These are phyloP conservation scores for Cyrtonyx montezumae DNA, from an alignment of 2,113 vertebrate species.

Conservation along the genomic window DNA sequence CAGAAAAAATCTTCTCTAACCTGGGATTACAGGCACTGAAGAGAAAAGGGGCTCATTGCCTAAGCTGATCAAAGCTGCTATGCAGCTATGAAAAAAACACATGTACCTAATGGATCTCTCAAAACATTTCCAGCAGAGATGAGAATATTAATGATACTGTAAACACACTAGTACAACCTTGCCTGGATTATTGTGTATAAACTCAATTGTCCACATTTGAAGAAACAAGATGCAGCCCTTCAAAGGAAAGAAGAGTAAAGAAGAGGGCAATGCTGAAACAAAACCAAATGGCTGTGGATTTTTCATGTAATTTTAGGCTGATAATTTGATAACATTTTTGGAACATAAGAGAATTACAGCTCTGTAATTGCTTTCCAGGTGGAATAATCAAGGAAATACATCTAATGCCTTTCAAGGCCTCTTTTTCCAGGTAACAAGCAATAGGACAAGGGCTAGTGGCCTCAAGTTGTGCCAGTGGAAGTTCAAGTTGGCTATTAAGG, in stretches of 20 bases:
- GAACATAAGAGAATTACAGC: neutral
- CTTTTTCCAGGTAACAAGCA: too few species aligned
- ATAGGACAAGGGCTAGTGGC: too few species aligned
- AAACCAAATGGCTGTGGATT: neutral
- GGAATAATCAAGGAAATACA: neutral
- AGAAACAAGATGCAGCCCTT: neutral
- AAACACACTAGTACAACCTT: neutral
- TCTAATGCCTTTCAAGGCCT: neutral
- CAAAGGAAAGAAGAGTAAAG: neutral
- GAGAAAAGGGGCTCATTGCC: neutral
- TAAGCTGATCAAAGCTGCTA: neutral
- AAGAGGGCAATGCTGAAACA: neutral
- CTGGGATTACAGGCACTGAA: neutral
- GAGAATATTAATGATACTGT: neutral
- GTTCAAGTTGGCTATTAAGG: too few species aligned
- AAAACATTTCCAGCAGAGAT: neutral
- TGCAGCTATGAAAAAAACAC: neutral
- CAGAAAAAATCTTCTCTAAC: neutral
- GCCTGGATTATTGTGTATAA: neutral
- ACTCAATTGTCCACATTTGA: neutral
- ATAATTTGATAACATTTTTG: neutral
- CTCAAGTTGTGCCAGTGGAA: too few species aligned
- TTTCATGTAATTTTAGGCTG: neutral
- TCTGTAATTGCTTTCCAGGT: neutral
- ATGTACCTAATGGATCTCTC: rapidly evolving